Evolutionary conservation across 92 coral and sea anemone genomes (phyloP).

Genomic region (Blastomussa wellsi): DNA sequence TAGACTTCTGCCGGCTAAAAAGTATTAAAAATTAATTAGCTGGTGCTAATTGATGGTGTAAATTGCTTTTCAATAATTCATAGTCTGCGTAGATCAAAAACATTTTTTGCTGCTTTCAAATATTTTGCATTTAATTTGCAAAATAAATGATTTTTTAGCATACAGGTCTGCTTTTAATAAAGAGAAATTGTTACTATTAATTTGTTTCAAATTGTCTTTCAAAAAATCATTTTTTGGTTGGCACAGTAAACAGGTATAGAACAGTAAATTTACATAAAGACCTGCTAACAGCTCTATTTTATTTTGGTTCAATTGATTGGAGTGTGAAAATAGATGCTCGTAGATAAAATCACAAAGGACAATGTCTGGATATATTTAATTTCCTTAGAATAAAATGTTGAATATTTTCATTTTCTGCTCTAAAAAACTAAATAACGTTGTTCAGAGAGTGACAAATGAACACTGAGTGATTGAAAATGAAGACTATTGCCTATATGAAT

Average conservation of each 20-base stretch:
- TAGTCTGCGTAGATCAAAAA: conserved; percentile 3
- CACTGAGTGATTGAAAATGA: not conserved
- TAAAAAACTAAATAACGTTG: too few relatives aligned
- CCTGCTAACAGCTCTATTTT: not conserved
- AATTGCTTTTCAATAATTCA: conserved; percentile 25
- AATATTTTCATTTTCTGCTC: too few relatives aligned
- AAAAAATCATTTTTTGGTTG: not conserved
- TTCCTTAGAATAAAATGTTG: too few relatives aligned
- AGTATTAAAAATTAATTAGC: conserved; percentile 20
- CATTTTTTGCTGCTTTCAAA: not conserved
- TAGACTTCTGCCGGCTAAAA: conserved; percentile 7
- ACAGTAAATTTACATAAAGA: not conserved
- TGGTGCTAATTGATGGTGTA: conserved; percentile 35
- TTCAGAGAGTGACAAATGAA: too few relatives aligned
- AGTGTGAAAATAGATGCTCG: too few relatives aligned
- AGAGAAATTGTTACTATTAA: conserved; percentile 1
- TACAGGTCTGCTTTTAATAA: not conserved
- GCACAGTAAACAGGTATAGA: not conserved
- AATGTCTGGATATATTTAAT: too few relatives aligned
- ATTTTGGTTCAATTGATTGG: not conserved
- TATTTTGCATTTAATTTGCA: not conserved
- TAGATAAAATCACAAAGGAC: too few relatives aligned
- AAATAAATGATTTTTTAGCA: not conserved
- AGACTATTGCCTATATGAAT: not conserved
- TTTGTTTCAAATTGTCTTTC: not conserved